Percentiles rank a stretch among this genome's conserved stretches.
These are phyloP conservation scores for Chamaetylas fuelleborni DNA, from an alignment of 2,113 vertebrate species.

Conservation along the genomic window DNA sequence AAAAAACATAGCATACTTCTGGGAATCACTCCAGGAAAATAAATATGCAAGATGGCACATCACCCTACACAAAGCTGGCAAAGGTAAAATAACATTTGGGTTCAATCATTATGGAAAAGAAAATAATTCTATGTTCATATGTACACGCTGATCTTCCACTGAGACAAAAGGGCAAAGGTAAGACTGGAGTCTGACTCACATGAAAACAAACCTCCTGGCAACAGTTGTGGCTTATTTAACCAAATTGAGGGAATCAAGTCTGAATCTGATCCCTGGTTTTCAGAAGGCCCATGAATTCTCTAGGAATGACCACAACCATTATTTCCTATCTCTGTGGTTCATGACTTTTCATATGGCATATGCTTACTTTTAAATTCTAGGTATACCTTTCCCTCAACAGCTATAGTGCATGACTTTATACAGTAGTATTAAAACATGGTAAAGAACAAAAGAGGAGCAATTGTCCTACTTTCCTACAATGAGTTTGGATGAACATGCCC, in stretches of 20 bases:
- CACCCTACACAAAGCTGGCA: constrained; percentile 50
- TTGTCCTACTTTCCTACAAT: neutral
- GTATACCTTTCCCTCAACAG: neutral
- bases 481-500: neutral
- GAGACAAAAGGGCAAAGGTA: constrained; percentile 28
- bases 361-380: neutral
- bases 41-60: constrained; percentile 59
- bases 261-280: neutral
- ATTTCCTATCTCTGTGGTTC: neutral
- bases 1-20: constrained; percentile 43
- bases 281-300: neutral
- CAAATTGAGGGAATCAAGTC: neutral
- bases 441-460: neutral
- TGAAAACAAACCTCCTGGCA: neutral
- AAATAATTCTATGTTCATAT: constrained; percentile 5
- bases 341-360: neutral
- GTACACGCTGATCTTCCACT: neutral
- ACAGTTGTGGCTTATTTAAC: neutral
- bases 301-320: neutral
- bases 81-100: constrained; percentile 53
- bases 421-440: neutral
- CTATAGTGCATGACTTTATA: neutral
- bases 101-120: constrained; percentile 39
- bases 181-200: neutral
- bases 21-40: constrained; percentile 63